Evolutionary conservation across 2,888 invertebrate species (phyloP).

Genomic region (Lasioglossum calceatum): DNA sequence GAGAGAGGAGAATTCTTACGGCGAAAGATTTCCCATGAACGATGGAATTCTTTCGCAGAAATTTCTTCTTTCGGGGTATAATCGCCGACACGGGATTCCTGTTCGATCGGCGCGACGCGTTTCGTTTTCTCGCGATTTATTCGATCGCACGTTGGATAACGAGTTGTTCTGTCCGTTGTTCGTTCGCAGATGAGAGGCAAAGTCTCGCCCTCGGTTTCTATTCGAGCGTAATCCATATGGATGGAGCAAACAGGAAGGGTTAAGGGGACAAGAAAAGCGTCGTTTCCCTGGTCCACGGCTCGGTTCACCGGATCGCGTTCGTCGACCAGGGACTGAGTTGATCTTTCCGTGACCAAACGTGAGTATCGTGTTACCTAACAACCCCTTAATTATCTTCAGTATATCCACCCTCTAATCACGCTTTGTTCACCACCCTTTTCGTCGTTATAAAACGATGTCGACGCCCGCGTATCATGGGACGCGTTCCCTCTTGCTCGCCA

Average conservation of each 20-base stretch:
- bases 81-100: neutral
- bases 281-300: constrained; percentile 24
- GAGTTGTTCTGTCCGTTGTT: constrained; percentile 15
- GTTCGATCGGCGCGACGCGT: neutral
- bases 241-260: constrained; percentile 41
- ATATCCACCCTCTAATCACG: neutral
- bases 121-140: neutral
- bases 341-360: constrained; percentile 46
- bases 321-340: constrained; percentile 33
- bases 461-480: neutral
- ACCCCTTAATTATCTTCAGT: neutral
- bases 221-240: constrained; percentile 48
- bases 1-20: neutral
- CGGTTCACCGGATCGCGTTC: constrained; percentile 48
- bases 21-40: neutral
- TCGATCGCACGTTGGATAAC: constrained; percentile 13
- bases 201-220: constrained; percentile 23
- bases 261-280: constrained; percentile 35
- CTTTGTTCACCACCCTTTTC: neutral
- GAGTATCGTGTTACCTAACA: constrained; percentile 18
- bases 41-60: neutral
- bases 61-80: neutral
- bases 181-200: constrained; percentile 50
- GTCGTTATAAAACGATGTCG: neutral
- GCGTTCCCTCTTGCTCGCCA: neutral